Conservation (phyloP, 2,797 vertebrate species). For the Zenarchopterus dispar region DNA sequence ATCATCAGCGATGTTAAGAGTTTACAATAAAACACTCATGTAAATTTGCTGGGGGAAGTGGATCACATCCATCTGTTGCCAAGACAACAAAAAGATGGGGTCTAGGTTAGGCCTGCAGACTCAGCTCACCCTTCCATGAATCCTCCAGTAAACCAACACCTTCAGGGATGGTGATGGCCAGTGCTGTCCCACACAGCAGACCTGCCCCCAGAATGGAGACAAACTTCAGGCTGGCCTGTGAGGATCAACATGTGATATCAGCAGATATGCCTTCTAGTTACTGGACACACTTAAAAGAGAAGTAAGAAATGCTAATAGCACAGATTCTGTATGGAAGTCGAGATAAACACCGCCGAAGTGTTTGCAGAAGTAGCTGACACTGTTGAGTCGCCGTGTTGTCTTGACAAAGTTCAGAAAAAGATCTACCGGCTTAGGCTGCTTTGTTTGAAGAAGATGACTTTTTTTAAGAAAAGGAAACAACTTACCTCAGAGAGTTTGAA, state of each 20-base stretch:
- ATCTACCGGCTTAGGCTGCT: background rate
- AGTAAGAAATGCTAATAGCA: too few relatives aligned
- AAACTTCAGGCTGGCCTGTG: conserved; percentile 78
- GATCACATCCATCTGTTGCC: conserved; percentile 13
- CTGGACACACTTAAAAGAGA: too few relatives aligned
- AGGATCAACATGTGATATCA: conserved; percentile 17
- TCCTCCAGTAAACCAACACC: conserved; percentile 79
- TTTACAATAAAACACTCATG: conserved; percentile 10
- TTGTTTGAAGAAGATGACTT: background rate
- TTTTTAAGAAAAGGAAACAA: too few relatives aligned
- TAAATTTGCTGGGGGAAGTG: background rate
- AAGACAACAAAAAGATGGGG: background rate
- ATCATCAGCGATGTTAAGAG: conserved; percentile 5
- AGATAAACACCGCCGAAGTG: too few relatives aligned
- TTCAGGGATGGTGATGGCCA: conserved; percentile 81
- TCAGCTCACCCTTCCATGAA: conserved; percentile 60
- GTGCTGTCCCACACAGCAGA: conserved; percentile 75
- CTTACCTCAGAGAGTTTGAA: conserved; percentile 83
- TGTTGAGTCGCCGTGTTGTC: background rate
- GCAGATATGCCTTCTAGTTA: too few relatives aligned
- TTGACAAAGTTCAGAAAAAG: background rate
- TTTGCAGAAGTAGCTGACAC: too few relatives aligned
- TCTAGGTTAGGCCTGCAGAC: background rate
- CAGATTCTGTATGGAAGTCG: too few relatives aligned
- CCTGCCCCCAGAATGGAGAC: conserved; percentile 83